Base-by-base conservation (phyloP, 2,888 invertebrate genomes). In the Empis livida region DNA sequence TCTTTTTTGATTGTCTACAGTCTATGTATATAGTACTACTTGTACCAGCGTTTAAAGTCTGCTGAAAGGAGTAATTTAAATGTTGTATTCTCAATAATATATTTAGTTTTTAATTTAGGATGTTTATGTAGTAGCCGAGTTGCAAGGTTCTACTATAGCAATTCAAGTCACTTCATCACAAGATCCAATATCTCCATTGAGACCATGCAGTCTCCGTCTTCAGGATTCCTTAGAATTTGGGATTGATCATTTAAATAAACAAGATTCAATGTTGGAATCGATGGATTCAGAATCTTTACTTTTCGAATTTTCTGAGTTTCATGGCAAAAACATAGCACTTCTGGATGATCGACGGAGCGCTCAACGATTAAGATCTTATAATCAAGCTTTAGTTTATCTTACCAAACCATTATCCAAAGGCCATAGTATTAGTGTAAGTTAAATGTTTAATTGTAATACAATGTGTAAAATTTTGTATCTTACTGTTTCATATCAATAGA, bases 81-180 rank as follows among this genome's bases (percentile, higher is more conserved):
- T 5, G 3, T 20, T 20, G 20, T 5, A 20, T 20, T 20, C 20
- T 20, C 5, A 5, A 41, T 14, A 44, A 14, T 40, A 47, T 37
- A 37, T n/a, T 55, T 23, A 53, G 62, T 66, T 53, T 46, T 50
- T 51, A 57, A 70, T 66, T 15, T 68, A 80, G 78, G 82, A 81
- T 70, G 80, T 91, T 4, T 90, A 84, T 63, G 89, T 82, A 10
- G 81, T 91, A 3, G 78, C 90, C 53, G 92, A 93, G 62, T 67
- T 93, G 43, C 82, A 78, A 58, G 93, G 93, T 0, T 76, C 80
- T 23, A 84, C 87, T 2, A 80, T 81, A 53, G 80, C 83, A 45
- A 79, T 93, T 6, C 78, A 83, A 54, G 80, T 91, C 1, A 81
- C 80, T 45, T 75, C 75, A 37, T 73, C 74, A 23, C 78, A 77